phyloP scores from a whole-genome alignment of 2,888 invertebrate genomes.

The Acronicta psi region DNA sequence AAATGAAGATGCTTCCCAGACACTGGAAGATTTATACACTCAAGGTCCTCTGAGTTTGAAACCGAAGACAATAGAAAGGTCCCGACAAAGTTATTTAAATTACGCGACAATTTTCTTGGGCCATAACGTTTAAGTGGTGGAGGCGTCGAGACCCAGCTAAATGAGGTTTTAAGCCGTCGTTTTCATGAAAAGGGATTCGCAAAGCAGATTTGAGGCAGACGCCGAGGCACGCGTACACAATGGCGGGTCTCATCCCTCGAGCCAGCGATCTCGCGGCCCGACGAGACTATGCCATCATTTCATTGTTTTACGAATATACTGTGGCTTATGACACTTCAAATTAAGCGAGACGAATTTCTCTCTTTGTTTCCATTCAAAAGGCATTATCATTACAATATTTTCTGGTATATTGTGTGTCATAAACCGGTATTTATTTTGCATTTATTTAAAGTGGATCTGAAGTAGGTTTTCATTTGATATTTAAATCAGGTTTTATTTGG shows the following conservation, averaged over 20 bases:
- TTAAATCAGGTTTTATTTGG: not conserved
- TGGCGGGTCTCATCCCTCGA: constrained; percentile 71
- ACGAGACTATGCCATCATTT: constrained; percentile 74
- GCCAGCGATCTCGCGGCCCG: constrained; percentile 43
- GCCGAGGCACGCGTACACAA: constrained; percentile 71
- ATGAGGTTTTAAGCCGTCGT: constrained; percentile 85
- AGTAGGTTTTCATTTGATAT: constrained; percentile 5
- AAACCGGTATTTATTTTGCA: constrained; percentile 20
- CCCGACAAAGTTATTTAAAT: constrained; percentile 85
- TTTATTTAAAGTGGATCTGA: constrained; percentile 12
- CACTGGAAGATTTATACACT: constrained; percentile 78
- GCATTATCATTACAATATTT: constrained; percentile 43
- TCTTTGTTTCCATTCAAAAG: constrained; percentile 64
- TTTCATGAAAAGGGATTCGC: constrained; percentile 80
- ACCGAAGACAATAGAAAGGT: constrained; percentile 77
- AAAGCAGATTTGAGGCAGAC: constrained; percentile 82
- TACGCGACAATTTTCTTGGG: constrained; percentile 85
- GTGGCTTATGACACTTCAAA: constrained; percentile 78
- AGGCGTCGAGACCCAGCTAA: constrained; percentile 79
- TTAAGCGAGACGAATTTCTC: constrained; percentile 72
- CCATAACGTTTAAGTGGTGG: constrained; percentile 81
- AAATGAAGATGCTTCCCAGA: constrained; percentile 68
- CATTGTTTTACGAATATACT: constrained; percentile 81
- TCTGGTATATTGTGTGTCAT: constrained; percentile 24
- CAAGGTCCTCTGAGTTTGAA: constrained; percentile 67